A percentile compares a stretch with the other conserved stretches of the same genome.
Conservation (phyloP, 1,140 invertebrate species). For the Drosophila nebulosa region DNA sequence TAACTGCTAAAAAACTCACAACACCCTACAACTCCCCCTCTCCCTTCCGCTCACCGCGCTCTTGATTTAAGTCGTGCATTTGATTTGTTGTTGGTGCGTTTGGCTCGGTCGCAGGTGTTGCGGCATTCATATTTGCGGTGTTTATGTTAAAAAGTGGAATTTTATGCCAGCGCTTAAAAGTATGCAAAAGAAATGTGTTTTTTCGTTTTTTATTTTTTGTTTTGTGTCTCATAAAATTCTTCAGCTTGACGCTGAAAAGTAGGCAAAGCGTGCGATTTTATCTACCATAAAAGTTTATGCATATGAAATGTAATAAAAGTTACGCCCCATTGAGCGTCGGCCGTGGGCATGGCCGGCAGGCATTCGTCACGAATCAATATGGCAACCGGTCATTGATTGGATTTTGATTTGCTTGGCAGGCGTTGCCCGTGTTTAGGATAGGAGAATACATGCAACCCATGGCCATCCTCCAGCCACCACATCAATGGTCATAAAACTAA, state of each 20-base stretch:
- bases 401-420: slow-evolving; percentile 62
- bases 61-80: slow-evolving; percentile 31
- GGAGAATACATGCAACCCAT: neutral
- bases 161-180: slow-evolving; percentile 69
- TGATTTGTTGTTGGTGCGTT: slow-evolving; percentile 63
- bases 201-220: slow-evolving; percentile 3
- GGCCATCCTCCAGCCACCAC: neutral
- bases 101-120: slow-evolving; percentile 61
- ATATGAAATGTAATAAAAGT: slow-evolving; percentile 4
- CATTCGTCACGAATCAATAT: slow-evolving; percentile 62
- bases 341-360: neutral
- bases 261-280: slow-evolving; percentile 53
- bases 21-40: neutral
- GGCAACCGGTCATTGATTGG: slow-evolving; percentile 64
- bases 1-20: slow-evolving; percentile 33
- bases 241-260: slow-evolving; percentile 51
- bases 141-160: slow-evolving; percentile 70
- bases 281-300: slow-evolving; percentile 35
- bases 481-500: slow-evolving; percentile 60
- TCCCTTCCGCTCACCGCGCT: too few species aligned
- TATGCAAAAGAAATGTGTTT: slow-evolving; percentile 57
- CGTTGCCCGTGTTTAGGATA: slow-evolving; percentile 28
- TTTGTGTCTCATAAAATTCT: slow-evolving; percentile 52
- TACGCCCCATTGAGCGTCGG: neutral
- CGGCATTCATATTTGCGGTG: slow-evolving; percentile 50